Base-by-base conservation (phyloP, 2,113 vertebrate species). In the Tragelaphus scriptus region DNA sequence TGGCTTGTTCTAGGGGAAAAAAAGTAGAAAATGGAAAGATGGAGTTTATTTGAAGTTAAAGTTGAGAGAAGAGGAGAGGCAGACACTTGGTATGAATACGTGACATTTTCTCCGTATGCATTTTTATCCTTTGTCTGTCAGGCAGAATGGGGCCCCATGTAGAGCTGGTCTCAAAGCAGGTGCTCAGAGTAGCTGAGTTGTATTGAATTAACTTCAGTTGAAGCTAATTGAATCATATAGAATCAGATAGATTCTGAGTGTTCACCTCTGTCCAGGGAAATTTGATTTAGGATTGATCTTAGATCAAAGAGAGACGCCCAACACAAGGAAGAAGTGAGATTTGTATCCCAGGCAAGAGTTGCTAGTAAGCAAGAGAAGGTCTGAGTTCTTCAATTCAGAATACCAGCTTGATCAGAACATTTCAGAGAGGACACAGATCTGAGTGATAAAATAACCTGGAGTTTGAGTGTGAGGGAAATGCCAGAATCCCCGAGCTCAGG, bases 41-140 rank as follows among this genome's bases (percentile, higher is more conserved):
- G 79, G 3, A 47, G 6, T 97, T 98, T 97, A 94, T 1, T 12
- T 92, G 93, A 91, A 25, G 28, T 90, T 87, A 32, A 61, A 75
- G 36, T 88, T 96, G 55, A 93, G 53, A 93, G 44, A 93, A 85
- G 56, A 79, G 28, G 7, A 86, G 6, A 96, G 5, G 15, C 12
- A 26, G 28, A 53, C 80, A 51, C 53, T 30, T 80, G 17, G 26
- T 63, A 90, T 26, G 28, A 32, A 86, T 85, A 75, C 26, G 4
- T 80, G 63, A 87, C 58, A 80, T 91, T 79, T 84, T 59, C 86
- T 85, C 47, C 6, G 49, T 55, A n/a, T 61, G 58, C 25, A 58
- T 88, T 75, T 88, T 93, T 53, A 84, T 91, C n/a, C 40, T 85
- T 26, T 86, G 25, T 77, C 84, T 75, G 26, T 82, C 63, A 89